Percentiles rank a stretch among this genome's conserved stretches.
Evolutionary conservation across 2,797 vertebrate genomes (phyloP).

Genomic region (Microchirus variegatus): DNA sequence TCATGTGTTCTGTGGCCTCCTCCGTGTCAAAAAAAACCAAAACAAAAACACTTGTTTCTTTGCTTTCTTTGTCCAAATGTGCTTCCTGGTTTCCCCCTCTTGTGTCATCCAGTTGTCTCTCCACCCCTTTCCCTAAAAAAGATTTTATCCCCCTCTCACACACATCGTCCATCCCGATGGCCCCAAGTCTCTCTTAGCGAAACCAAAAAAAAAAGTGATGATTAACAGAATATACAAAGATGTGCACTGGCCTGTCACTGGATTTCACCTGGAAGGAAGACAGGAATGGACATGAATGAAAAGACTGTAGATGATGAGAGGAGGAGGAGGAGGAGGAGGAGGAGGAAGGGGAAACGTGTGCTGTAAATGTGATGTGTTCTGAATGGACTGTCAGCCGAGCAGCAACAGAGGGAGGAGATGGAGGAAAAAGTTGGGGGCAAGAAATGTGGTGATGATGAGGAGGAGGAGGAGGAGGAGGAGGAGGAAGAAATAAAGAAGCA

Average conservation of each 20-base stretch:
- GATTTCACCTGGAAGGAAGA: conserved; percentile 65
- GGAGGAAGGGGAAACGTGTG: conserved; percentile 32
- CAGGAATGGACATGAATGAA: conserved; percentile 61
- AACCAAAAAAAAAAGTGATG: conserved; percentile 47
- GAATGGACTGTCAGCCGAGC: conserved; percentile 75
- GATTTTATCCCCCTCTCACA: conserved; percentile 8
- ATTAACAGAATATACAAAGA: conserved; percentile 17
- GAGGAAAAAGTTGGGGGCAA: conserved; percentile 61
- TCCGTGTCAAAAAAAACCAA: too few relatives aligned
- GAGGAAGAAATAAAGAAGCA: conserved; percentile 64
- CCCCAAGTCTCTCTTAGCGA: conserved; percentile 56
- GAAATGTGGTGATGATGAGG: conserved; percentile 49
- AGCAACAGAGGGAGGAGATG: conserved; percentile 71
- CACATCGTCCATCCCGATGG: conserved; percentile 13
- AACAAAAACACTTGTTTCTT: conserved; percentile 33
- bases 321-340: too few relatives aligned
- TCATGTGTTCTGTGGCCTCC: conserved; percentile 25
- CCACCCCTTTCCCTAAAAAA: conserved; percentile 17
- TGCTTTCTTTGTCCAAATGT: conserved; percentile 46
- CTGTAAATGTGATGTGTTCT: conserved; percentile 61
- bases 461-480: conserved; percentile 38
- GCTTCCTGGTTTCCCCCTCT: conserved; percentile 56
- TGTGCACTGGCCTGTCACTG: conserved; percentile 45
- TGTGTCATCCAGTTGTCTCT: conserved; percentile 22
- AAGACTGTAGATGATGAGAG: conserved; percentile 40